Conservation (phyloP, 2,797 vertebrate species). For the Cryptoblepharus egeriae region DNA sequence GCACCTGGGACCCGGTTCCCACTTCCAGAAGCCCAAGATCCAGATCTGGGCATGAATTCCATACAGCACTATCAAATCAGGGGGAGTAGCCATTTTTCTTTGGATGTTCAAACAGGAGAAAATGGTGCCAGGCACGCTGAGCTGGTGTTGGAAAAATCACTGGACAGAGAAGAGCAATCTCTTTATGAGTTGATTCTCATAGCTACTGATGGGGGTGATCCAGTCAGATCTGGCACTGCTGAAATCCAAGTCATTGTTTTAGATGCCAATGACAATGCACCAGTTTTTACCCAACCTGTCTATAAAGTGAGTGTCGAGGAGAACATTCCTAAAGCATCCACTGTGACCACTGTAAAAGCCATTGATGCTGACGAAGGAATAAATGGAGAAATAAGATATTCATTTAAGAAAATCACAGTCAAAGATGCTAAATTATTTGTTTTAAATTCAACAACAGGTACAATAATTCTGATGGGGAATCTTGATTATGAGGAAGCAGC, state of each 20-base stretch:
- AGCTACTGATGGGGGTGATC: slow-evolving; percentile 73
- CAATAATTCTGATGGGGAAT: slow-evolving; percentile 48
- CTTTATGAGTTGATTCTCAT: slow-evolving; percentile 72
- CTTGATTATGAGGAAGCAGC: slow-evolving; percentile 76
- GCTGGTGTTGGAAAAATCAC: slow-evolving; percentile 61
- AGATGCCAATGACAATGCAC: slow-evolving; percentile 70
- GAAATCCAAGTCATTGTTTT: slow-evolving; percentile 68
- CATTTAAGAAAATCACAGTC: slow-evolving; percentile 59
- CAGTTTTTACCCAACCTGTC: slow-evolving; percentile 64
- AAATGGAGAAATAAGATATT: slow-evolving; percentile 62
- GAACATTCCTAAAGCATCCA: slow-evolving; percentile 55
- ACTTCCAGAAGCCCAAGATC: slow-evolving; percentile 73
- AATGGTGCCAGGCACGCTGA: slow-evolving; percentile 53
- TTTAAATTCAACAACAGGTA: slow-evolving; percentile 52
- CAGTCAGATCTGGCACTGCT: slow-evolving; percentile 66
- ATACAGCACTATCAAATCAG: slow-evolving; percentile 44
- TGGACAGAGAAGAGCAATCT: slow-evolving; percentile 71
- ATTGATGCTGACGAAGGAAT: slow-evolving; percentile 67
- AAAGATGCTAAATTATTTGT: slow-evolving; percentile 48
- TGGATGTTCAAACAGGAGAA: not conserved
- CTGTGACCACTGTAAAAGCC: slow-evolving; percentile 55
- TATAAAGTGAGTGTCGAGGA: slow-evolving; percentile 65
- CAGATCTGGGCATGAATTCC: slow-evolving; percentile 63
- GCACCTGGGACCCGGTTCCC: slow-evolving; percentile 66
- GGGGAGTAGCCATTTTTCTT: slow-evolving; percentile 28